Conservation (phyloP, 2,113 vertebrate species). For the Forbesichthys papilliferus region DNA sequence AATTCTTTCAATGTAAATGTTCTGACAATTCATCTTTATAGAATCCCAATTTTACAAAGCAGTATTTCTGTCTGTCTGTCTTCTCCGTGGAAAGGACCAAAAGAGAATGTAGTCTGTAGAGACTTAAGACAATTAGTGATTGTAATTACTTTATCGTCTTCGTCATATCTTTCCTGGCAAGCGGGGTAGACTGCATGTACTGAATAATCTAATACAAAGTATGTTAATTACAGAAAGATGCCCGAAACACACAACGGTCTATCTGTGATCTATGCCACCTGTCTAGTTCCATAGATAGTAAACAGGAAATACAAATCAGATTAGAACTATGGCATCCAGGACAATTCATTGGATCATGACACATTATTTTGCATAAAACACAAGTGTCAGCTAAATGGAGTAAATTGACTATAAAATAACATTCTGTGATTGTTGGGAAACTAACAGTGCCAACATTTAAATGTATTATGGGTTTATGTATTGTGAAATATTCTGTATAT, state of each 20-base stretch:
- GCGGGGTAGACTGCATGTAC: neutral
- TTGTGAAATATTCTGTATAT: too few relatives aligned
- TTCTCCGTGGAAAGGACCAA: too few relatives aligned
- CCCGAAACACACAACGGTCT: constrained; percentile 12
- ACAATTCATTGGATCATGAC: neutral
- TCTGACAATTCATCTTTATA: too few relatives aligned
- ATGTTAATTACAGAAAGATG: neutral
- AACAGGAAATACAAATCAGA: neutral
- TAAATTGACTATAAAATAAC: too few relatives aligned
- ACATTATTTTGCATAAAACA: neutral
- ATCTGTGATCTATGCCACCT: constrained; percentile 5
- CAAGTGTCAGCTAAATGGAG: too few relatives aligned
- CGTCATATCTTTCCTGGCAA: neutral
- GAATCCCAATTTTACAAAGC: neutral
- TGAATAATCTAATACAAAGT: neutral
- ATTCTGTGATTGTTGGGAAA: too few relatives aligned
- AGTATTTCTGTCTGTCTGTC: neutral
- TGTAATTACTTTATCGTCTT: constrained; percentile 2
- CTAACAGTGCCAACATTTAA: too few relatives aligned
- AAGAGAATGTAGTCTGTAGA: neutral
- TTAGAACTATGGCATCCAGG: neutral
- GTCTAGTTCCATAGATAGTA: neutral
- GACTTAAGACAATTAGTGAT: neutral
- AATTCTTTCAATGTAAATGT: too few relatives aligned
- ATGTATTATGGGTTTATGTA: too few relatives aligned